Evolutionary conservation across 2,888 invertebrate genomes (phyloP).

Genomic region (Himalopsyche tibetana): DNA sequence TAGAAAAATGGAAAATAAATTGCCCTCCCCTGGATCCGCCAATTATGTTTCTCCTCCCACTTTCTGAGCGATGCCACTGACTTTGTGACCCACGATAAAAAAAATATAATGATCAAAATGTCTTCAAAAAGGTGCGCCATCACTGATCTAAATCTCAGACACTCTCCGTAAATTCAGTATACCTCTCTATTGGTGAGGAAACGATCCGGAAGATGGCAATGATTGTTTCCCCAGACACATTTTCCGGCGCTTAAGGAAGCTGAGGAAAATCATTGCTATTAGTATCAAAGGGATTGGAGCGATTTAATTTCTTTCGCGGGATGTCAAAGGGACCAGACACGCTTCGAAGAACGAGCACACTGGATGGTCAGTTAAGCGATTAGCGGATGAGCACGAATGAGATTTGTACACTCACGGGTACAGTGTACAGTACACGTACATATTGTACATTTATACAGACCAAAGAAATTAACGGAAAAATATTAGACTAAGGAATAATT

Average conservation of each 20-base stretch:
- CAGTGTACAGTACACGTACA: neutral
- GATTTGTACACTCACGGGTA: neutral
- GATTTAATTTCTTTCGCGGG: slow-evolving; percentile 62
- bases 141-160: too few relatives aligned
- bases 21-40: too few relatives aligned
- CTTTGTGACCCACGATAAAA: too few relatives aligned
- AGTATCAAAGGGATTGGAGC: slow-evolving; percentile 61
- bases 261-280: slow-evolving; percentile 2
- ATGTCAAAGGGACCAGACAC: slow-evolving; percentile 60
- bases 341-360: slow-evolving; percentile 54
- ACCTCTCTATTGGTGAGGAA: neutral
- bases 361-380: slow-evolving; percentile 57
- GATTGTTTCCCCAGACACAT: slow-evolving; percentile 55
- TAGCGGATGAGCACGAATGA: slow-evolving; percentile 22
- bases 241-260: neutral
- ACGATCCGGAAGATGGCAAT: slow-evolving; percentile 37
- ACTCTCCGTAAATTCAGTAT: too few relatives aligned
- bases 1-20: too few relatives aligned
- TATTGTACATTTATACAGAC: too few relatives aligned
- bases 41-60: too few relatives aligned
- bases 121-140: too few relatives aligned
- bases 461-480: too few relatives aligned
- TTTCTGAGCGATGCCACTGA: too few relatives aligned
- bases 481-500: too few relatives aligned
- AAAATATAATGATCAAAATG: too few relatives aligned